Base-by-base conservation (phyloP, 1,140 invertebrate genomes). In the Copidosoma floridanum region DNA sequence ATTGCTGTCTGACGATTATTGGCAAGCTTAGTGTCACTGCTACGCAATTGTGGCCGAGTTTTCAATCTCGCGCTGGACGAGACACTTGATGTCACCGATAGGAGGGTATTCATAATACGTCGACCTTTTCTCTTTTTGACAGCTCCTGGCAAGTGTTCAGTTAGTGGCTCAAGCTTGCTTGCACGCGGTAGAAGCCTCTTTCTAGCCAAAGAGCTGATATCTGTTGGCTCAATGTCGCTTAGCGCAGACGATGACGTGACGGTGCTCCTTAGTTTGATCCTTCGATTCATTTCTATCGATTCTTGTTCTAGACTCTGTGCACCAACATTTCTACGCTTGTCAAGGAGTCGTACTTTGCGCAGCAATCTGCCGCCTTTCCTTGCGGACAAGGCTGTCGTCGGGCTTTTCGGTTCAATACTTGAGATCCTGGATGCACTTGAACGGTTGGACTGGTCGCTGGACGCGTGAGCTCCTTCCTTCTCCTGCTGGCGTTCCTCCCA, bases 41-140 rank as follows among this genome's bases (percentile, higher is more conserved):
- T 69, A 11, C 78, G 61, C 0, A 76, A 52, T 29, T 80, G 76
- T 0, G 58, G 58, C 41, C 67, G 70, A 0, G 70, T 71, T 26
- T 78, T 78, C 3, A 75, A 53, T 6, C 74, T 74, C 0, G 74
- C 72, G 27, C 69, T 68, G 29, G 73, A 38, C 0, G 71, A n/a
- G n/a, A n/a, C n/a, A n/a, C n/a, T n/a, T n/a, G n/a, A n/a, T n/a
- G n/a, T n/a, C n/a, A n/a, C n/a, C n/a, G n/a, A n/a, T n/a, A n/a
- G n/a, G n/a, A n/a, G n/a, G n/a, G n/a, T n/a, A n/a, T n/a, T n/a
- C n/a, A n/a, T n/a, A n/a, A n/a, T n/a, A n/a, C n/a, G n/a, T n/a
- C n/a, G n/a, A n/a, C n/a, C n/a, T n/a, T n/a, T n/a, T n/a, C n/a
- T n/a, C n/a, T n/a, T n/a, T n/a, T n/a, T n/a, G n/a, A n/a, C n/a